These are phyloP conservation scores for Amphibalanus amphitrite DNA, from an alignment of 1,140 invertebrate genomes.

Conservation along the genomic window DNA sequence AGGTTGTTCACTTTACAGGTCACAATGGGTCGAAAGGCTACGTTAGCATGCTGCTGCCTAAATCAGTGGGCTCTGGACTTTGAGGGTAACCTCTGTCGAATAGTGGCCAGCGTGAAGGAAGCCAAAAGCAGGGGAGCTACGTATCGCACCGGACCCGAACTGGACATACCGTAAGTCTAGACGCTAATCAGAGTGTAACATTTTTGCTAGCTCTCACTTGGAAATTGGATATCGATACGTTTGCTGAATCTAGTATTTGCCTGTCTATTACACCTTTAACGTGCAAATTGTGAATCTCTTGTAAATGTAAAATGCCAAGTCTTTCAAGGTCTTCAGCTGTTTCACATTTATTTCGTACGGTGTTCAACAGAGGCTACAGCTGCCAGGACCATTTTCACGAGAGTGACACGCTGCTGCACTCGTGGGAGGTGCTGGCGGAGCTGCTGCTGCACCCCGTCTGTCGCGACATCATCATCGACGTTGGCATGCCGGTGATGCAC, in stretches of 20 bases:
- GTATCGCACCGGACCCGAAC: slow-evolving; percentile 83
- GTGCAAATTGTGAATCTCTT: neutral
- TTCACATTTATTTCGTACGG: too few species aligned
- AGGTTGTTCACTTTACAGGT: neutral
- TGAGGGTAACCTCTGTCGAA: slow-evolving; percentile 76
- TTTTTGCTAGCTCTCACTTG: neutral
- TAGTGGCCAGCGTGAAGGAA: slow-evolving; percentile 71
- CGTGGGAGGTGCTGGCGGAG: slow-evolving; percentile 79
- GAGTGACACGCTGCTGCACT: slow-evolving; percentile 82
- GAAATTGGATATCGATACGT: neutral
- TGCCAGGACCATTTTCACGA: slow-evolving; percentile 98
- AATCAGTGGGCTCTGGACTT: slow-evolving; percentile 99
- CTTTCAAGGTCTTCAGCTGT: too few species aligned
- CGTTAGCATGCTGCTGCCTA: slow-evolving; percentile 68
- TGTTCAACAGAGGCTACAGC: slow-evolving; percentile 69
- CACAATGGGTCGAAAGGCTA: slow-evolving; percentile 15
- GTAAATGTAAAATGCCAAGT: too few species aligned
- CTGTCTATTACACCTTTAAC: neutral
- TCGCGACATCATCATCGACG: slow-evolving; percentile 78
- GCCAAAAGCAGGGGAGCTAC: slow-evolving; percentile 73
- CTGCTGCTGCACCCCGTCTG: slow-evolving; percentile 59
- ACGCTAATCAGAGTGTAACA: neutral
- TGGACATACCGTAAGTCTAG: slow-evolving; percentile 63
- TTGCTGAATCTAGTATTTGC: neutral
- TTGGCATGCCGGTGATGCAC: slow-evolving; percentile 95